phyloP scores from a whole-genome alignment of 2,797 vertebrate genomes.

The Clangula hyemalis region DNA sequence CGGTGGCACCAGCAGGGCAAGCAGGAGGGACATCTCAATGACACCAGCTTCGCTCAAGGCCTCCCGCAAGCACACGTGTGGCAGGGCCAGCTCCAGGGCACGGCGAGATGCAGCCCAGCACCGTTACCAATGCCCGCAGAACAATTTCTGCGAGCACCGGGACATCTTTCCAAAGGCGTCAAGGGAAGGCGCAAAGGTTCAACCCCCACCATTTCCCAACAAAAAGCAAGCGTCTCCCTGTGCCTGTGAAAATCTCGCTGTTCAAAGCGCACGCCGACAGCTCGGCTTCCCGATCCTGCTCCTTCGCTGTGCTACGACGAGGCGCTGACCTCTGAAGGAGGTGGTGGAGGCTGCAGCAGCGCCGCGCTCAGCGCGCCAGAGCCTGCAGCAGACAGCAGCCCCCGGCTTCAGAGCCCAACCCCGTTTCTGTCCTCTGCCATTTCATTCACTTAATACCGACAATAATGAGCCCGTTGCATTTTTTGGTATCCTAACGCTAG shows the following conservation, averaged over 20 bases:
- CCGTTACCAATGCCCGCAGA: neutral
- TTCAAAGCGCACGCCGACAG: rapidly evolving
- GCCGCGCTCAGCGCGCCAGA: neutral
- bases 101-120: neutral
- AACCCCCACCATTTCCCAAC: neutral
- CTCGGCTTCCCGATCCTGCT: neutral
- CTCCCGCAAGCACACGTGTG: neutral
- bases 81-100: neutral
- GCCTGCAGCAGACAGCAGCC: neutral
- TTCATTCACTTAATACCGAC: neutral
- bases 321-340: neutral
- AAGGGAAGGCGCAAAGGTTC: neutral
- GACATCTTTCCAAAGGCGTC: rapidly evolving
- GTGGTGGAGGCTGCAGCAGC: neutral
- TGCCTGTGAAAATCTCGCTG: neutral
- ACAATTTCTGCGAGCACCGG: neutral
- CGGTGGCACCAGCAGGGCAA: neutral
- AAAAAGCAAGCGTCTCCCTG: neutral
- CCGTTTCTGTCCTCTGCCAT: neutral
- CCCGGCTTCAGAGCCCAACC: neutral
- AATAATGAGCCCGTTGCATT: neutral
- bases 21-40: neutral
- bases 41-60: neutral
- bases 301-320: rapidly evolving
- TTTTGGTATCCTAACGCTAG: neutral